A percentile compares a stretch with the other conserved stretches of the same genome.
Evolutionary conservation across 2,888 invertebrate genomes (phyloP).

Genomic region (Bombylius discolor): DNA sequence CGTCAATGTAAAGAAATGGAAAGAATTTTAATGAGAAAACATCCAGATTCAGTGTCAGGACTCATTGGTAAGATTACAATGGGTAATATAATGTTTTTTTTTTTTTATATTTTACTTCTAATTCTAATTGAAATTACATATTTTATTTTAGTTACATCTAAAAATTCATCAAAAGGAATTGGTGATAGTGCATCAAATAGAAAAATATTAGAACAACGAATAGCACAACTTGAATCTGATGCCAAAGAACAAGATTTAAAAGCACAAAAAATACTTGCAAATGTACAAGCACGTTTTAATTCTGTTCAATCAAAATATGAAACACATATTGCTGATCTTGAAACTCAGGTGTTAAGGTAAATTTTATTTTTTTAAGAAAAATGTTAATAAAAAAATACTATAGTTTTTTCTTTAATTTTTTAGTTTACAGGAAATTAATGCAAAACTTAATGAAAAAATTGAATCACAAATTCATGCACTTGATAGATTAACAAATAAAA

Average conservation of each 20-base stretch:
- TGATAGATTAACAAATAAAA: constrained; percentile 18
- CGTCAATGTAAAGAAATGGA: constrained; percentile 76
- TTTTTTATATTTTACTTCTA: not conserved
- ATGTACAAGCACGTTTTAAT: constrained; percentile 62
- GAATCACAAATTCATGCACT: constrained; percentile 34
- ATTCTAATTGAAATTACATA: not conserved
- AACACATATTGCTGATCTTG: constrained; percentile 59
- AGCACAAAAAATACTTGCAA: constrained; percentile 55
- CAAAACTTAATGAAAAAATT: constrained; percentile 43
- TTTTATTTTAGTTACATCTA: constrained; percentile 42
- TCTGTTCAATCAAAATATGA: constrained; percentile 67
- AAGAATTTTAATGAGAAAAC: constrained; percentile 61
- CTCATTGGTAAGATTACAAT: constrained; percentile 43
- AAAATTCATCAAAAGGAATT: constrained; percentile 37
- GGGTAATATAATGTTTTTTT: not conserved
- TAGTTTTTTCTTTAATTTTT: not conserved
- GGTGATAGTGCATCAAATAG: constrained; percentile 35
- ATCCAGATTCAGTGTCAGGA: constrained; percentile 72
- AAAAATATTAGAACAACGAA: constrained; percentile 53
- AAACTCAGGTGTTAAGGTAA: constrained; percentile 46
- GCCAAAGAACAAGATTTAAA: constrained; percentile 55
- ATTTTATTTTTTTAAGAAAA: constrained; percentile 3
- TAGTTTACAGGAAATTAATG: constrained; percentile 37
- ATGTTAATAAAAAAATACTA: not conserved
- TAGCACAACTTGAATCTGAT: constrained; percentile 55